A percentile compares a stretch with the other conserved stretches of the same genome.
phyloP scores from a whole-genome alignment of 2,797 vertebrate genomes.

The Pteropus rufus region DNA sequence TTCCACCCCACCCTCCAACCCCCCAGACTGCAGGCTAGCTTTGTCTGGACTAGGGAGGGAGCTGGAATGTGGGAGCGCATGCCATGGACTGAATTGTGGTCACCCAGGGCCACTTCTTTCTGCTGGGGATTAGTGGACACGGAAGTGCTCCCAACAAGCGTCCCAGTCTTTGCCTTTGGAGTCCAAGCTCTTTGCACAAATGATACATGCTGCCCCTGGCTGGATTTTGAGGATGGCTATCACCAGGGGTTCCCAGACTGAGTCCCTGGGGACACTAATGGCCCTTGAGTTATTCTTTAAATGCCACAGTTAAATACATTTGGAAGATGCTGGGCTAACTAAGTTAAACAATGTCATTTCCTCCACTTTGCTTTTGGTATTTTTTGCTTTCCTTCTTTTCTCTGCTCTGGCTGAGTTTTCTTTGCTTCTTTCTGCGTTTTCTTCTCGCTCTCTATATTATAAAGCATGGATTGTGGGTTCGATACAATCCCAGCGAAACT shows the following conservation, averaged over 20 bases:
- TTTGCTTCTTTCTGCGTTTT: neutral
- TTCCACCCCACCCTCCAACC: neutral
- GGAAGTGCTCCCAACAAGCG: too few relatives aligned
- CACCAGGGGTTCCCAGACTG: neutral
- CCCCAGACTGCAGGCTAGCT: neutral
- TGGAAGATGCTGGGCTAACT: neutral
- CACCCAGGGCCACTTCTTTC: neutral
- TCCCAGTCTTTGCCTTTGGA: neutral
- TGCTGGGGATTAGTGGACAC: neutral
- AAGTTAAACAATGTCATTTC: neutral
- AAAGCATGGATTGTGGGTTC: neutral
- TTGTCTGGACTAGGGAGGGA: neutral
- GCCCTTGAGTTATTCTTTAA: neutral
- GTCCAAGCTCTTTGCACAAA: neutral
- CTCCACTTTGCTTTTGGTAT: neutral
- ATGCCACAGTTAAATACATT: neutral
- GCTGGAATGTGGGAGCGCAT: too few relatives aligned
- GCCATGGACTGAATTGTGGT: rapidly evolving
- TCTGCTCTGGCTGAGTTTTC: neutral
- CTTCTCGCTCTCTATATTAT: neutral
- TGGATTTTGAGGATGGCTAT: neutral
- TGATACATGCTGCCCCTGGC: neutral
- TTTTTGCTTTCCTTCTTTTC: neutral
- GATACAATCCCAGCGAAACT: neutral
- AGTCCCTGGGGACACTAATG: neutral